These are phyloP conservation scores for Aldrovandia affinis DNA, from an alignment of 2,797 vertebrate genomes.

Conservation along the genomic window DNA sequence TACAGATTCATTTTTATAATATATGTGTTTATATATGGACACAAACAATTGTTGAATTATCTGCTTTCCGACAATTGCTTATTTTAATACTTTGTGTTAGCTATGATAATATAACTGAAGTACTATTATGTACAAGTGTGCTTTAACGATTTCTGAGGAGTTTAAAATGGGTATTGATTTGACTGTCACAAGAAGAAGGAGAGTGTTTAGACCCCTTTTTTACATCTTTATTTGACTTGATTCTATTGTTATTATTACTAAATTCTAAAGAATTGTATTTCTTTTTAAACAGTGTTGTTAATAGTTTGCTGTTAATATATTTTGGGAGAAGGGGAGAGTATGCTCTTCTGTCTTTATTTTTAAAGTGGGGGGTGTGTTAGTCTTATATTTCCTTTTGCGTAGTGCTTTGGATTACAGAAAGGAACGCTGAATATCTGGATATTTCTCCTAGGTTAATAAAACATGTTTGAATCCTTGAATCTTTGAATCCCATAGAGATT, in stretches of 20 bases:
- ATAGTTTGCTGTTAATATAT: neutral
- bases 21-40: neutral
- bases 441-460: too few species aligned
- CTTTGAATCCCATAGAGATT: neutral
- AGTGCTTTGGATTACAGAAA: too few species aligned
- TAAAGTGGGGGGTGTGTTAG: neutral
- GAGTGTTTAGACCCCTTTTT: neutral
- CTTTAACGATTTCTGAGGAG: neutral
- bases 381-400: neutral
- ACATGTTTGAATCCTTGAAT: neutral
- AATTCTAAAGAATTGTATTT: neutral
- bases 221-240: neutral
- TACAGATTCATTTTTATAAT: neutral
- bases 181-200: too few species aligned
- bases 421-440: neutral
- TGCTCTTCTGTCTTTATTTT: neutral
- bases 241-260: too few species aligned
- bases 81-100: neutral
- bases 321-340: neutral
- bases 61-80: neutral
- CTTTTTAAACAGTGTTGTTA: neutral
- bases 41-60: neutral
- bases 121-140: neutral
- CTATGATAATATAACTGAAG: neutral
- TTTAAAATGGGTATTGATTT: neutral